Evolutionary conservation across 2,888 invertebrate genomes (phyloP).

Genomic region (Gnatocerus cornutus): DNA sequence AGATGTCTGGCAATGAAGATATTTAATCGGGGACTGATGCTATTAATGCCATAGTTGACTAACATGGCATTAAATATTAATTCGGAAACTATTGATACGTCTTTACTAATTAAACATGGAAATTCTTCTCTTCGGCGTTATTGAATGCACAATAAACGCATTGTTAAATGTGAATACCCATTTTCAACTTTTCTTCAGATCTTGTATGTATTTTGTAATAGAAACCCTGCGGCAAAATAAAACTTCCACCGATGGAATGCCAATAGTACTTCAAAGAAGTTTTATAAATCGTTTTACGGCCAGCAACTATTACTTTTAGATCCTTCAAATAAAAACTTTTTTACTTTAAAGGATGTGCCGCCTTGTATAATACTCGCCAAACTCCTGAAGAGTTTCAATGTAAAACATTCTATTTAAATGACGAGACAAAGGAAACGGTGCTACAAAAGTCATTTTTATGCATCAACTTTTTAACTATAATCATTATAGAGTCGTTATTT

Average conservation of each 20-base stretch:
- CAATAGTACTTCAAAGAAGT: conserved; percentile 39
- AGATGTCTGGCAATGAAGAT: conserved; percentile 42
- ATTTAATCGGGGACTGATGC: conserved; percentile 26
- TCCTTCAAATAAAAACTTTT: conserved; percentile 41
- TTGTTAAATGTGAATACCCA: background rate
- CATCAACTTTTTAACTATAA: background rate
- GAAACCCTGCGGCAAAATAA: conserved; percentile 9
- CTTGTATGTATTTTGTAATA: conserved; percentile 11
- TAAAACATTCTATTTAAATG: conserved; percentile 13
- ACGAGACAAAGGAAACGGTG: conserved; percentile 4
- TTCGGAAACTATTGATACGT: background rate
- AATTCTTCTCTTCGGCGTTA: no score
- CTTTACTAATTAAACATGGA: background rate
- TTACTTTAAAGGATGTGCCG: conserved; percentile 24
- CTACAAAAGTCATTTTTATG: conserved; percentile 6
- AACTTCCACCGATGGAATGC: conserved; percentile 29
- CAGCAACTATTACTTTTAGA: conserved; percentile 42
- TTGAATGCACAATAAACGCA: no score
- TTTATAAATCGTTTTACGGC: conserved; percentile 46
- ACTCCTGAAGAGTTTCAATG: conserved; percentile 4
- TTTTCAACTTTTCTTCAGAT: background rate
- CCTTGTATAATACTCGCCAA: conserved; percentile 9
- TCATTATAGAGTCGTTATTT: conserved; percentile 9
- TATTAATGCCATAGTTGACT: background rate
- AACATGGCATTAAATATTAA: conserved; percentile 15